Percentiles rank a stretch among this genome's conserved stretches.
phyloP scores from a whole-genome alignment of 92 coral and sea anemone genomes.

The Zoanthus sociatus region DNA sequence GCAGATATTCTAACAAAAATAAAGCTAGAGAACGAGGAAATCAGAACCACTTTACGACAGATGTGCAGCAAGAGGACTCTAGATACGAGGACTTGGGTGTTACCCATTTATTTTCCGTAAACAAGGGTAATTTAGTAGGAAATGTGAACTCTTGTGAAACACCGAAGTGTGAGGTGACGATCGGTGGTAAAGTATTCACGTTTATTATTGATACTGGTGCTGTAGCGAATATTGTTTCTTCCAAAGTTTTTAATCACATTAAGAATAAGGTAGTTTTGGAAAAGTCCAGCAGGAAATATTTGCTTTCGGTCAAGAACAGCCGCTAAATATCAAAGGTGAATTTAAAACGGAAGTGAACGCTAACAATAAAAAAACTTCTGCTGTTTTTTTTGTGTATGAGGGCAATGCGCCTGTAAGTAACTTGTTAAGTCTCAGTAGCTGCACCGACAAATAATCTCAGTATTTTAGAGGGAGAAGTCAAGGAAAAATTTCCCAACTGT shows the following conservation, averaged over 20 bases:
- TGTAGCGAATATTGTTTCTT: no score
- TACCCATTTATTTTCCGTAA: no score
- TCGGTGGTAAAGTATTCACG: no score
- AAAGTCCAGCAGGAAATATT: no score
- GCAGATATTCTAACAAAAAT: background rate
- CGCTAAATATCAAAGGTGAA: background rate
- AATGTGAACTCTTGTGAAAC: no score
- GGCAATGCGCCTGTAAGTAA: background rate
- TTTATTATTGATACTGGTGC: no score
- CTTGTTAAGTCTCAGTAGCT: background rate
- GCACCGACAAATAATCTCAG: no score
- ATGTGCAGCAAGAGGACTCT: background rate
- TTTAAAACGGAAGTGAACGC: background rate
- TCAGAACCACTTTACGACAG: background rate
- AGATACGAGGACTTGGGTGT: background rate
- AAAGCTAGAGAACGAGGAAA: background rate
- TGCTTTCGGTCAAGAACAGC: background rate
- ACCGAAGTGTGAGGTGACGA: no score
- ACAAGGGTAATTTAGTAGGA: no score
- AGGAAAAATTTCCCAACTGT: background rate
- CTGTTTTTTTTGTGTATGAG: background rate
- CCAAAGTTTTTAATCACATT: no score
- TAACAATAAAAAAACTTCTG: background rate
- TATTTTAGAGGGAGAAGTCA: no score
- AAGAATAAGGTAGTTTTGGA: no score